Evolutionary conservation across 2,797 vertebrate genomes (phyloP), one percentile per base, ranked within the genome.

Genomic region (Masticophis lateralis): DNA sequence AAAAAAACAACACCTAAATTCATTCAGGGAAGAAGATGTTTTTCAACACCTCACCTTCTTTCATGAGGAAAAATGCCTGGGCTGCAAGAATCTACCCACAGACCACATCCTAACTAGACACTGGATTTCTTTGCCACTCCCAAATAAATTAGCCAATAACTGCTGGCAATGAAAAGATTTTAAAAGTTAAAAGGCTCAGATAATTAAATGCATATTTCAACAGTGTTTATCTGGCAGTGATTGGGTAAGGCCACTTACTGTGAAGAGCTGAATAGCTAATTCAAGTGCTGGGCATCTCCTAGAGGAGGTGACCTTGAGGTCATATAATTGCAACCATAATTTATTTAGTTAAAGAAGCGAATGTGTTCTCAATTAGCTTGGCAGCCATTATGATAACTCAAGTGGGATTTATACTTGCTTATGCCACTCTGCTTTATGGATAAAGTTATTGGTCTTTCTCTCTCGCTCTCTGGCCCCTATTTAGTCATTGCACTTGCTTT

Each of bases 201-300:
- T 98, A 97, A 98, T 97, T 96, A 97, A 97, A 97, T 97, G 95
- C 95, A 96, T 97, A 97, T 98, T 97, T 97, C 97, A 97, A 94
- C 95, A 96, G 92, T 96, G 97, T 97, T 97, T 98, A 97, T 97
- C 96, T 97, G 96, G 93, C 96, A 97, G 96, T 97, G 97, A 97
- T 97, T 97, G 96, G 95, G 94, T 95, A 87, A 97, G 93, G 90
- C 93, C 96, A 96, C 96, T 97, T 96, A 96, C 91, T 96, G 93
- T 95, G 96, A 97, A 97, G 94, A 94, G 93, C 69, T 95, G 94
- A 97, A 96, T 86, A 96, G 96, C 95, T 97, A 97, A 97, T 96
- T 96, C 95, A 96, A 97, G 95, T 96, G 94, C 94, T 95, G 96
- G 95, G 95, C 94, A 92, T 95, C 92, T 97, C 97, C 96, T 97